phyloP scores from a whole-genome alignment of 2,888 invertebrate genomes.

The Idaea straminata region DNA sequence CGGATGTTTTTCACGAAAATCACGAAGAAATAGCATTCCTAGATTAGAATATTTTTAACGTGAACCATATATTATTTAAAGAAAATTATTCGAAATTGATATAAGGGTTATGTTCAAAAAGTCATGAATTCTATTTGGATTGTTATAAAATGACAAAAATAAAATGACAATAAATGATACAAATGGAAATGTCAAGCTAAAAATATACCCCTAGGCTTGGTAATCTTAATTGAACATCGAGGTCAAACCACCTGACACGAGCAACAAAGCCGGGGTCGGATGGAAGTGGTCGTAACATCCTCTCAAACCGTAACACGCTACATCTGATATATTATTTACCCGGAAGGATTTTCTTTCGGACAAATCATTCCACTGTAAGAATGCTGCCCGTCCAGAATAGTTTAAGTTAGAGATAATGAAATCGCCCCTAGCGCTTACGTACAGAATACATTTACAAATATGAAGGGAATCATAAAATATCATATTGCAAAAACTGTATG shows the following conservation, averaged over 20 bases:
- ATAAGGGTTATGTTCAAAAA: not conserved
- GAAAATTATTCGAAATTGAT: too few relatives aligned
- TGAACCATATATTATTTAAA: too few relatives aligned
- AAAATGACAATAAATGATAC: not conserved
- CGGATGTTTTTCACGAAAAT: conserved; percentile 18
- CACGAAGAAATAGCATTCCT: conserved; percentile 3
- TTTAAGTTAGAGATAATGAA: conserved; percentile 21
- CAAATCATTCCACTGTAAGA: conserved; percentile 27
- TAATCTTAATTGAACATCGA: conserved; percentile 31
- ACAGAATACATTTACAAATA: not conserved
- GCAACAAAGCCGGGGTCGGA: conserved; percentile 33
- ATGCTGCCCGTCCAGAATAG: conserved; percentile 25
- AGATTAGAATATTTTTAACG: not conserved
- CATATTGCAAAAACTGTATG: not conserved
- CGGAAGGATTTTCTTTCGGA: conserved; percentile 31
- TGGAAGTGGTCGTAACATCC: conserved; percentile 42
- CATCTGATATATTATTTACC: conserved; percentile 55
- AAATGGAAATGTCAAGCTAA: not conserved
- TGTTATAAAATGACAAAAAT: not conserved
- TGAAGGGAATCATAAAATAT: not conserved
- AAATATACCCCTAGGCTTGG: not conserved
- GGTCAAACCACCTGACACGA: conserved; percentile 46
- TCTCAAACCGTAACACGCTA: conserved; percentile 45
- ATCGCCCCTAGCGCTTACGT: conserved; percentile 1
- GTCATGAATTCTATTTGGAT: conserved; percentile 5